Base-by-base conservation (phyloP, 1,140 invertebrate genomes). In the Atta cephalotes region DNA sequence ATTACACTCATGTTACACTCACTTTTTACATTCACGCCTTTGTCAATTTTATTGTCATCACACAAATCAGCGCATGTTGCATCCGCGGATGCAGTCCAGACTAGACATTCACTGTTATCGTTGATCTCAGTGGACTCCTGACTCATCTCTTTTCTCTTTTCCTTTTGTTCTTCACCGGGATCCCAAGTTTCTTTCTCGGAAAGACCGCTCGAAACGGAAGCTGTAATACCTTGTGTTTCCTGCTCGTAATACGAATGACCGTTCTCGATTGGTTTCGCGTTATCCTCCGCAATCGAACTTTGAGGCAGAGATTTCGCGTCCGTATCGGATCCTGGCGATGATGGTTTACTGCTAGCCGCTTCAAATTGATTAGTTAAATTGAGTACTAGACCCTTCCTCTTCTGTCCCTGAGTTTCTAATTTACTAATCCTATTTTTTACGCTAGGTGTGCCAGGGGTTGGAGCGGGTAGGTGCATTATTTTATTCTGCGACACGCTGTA, bases 401-500 rank as follows among this genome's bases (percentile, higher is more conserved):
- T 95, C 35, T 95, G 92, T 31, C 95, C 94, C 86, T 96, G 96
- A 12, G 95, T 95, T 92, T 98, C 97, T 51, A 97, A 95, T 90
- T 97, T 97, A 90, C 95, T 96, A 92, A 89, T 95, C 93, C 92
- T 96, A 93, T 91, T 96, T 95, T 94, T 96, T 95, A 87, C 85
- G 79, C 88, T 94, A 49, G 89, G 78, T 5, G 89, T 90, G 21
- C 93, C 93, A 0, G 93, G 92, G 16, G 92, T 92, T 12, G 93
- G 95, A 56, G 93, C 93, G 2, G 96, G 96, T 74, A 98, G 95
- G 90, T 98, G 97, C 45, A 98, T 96, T 85, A 98, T 98, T 95
- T 98, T 97, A 93, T 98, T 98, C 88, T 98, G 98, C 35, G 98
- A 98, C 10, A 98, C 98, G 93, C 97, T 98, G 93, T 98, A 98